Evolutionary conservation across 2,113 vertebrate genomes (phyloP).

Genomic region (Oncorhynchus gorbuscha): DNA sequence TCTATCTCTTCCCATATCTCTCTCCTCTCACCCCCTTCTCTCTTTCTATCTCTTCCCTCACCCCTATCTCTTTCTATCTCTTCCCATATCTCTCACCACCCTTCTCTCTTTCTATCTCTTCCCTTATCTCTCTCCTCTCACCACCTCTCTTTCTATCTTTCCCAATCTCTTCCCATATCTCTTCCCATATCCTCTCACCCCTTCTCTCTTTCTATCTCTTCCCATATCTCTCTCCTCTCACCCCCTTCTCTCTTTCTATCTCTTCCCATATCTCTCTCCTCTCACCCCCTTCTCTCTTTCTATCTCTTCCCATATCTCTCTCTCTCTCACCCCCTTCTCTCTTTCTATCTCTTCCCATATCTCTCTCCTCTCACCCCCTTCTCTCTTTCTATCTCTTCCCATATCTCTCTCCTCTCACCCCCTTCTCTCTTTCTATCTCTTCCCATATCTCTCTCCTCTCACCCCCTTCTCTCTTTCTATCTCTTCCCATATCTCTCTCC

Average conservation of each 20-base stretch:
- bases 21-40: no score
- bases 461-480: neutral
- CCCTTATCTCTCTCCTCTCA: no score
- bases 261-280: no score
- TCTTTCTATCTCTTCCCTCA: neutral
- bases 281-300: neutral
- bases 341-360: neutral
- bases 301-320: neutral
- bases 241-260: neutral
- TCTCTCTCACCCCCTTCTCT: neutral
- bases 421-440: neutral
- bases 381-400: neutral
- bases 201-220: neutral
- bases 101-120: neutral
- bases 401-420: no score
- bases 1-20: no score
- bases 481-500: neutral
- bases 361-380: no score
- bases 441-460: no score
- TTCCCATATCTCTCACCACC: no score
- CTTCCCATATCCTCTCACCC: no score
- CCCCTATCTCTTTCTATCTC: neutral
- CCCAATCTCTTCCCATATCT: neutral
- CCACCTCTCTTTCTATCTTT: no score
- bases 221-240: no score